Percentiles rank a stretch among this genome's conserved stretches.
These are phyloP conservation scores for Monomorium pharaonis DNA, from an alignment of 1,140 invertebrate genomes.

Conservation along the genomic window DNA sequence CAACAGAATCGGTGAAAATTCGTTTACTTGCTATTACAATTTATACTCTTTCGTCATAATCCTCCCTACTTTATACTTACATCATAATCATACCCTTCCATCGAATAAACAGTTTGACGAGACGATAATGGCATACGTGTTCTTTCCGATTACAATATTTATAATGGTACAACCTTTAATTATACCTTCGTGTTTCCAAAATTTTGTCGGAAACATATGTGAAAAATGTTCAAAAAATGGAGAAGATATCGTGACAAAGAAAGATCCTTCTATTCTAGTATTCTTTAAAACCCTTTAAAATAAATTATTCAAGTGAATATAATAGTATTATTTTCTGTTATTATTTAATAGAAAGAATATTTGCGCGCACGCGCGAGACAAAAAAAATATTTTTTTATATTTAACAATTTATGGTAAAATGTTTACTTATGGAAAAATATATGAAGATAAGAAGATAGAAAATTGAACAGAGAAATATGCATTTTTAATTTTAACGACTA, in stretches of 20 bases:
- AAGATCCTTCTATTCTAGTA: neutral
- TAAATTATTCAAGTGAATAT: neutral
- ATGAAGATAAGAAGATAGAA: too few species aligned
- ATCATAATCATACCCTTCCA: neutral
- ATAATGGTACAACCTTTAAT: neutral
- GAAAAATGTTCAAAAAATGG: neutral
- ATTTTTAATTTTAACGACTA: too few species aligned
- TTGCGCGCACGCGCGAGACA: too few species aligned
- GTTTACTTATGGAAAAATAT: too few species aligned
- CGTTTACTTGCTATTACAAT: neutral
- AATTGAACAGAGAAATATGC: too few species aligned
- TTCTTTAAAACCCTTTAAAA: neutral
- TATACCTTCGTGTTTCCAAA: neutral
- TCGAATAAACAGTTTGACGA: neutral
- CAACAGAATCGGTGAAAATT: neutral
- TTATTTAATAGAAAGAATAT: neutral
- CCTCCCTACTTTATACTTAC: too few species aligned
- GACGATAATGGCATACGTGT: neutral
- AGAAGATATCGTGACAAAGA: neutral
- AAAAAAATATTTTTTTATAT: too few species aligned
- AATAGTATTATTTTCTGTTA: neutral
- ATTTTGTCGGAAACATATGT: neutral
- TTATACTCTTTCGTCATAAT: neutral
- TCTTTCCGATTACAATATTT: conserved; percentile 17
- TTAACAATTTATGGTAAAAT: too few species aligned